Evolutionary conservation across 2,888 invertebrate genomes (phyloP), one percentile per base, ranked within the genome.

Genomic region (Drosophila tripunctata): DNA sequence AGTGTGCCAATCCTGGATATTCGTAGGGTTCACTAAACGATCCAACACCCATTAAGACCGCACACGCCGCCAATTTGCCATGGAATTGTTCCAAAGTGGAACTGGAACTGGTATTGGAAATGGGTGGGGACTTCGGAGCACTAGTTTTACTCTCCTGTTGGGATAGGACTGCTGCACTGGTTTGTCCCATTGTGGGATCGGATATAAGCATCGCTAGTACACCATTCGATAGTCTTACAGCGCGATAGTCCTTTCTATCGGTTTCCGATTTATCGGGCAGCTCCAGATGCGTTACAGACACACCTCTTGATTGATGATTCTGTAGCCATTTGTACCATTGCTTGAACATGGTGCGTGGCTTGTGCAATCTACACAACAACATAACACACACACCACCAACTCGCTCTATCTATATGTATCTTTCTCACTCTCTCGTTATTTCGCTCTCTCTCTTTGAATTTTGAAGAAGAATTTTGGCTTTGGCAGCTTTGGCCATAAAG

Each of bases 1-100:
- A 96, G 90, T 97, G 97, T 1, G 96, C 96, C 89, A 97, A 90
- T 0, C 97, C 97, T 78, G 95, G 96, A 55, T 96, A 94, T 95
- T 94, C 80, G 93, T 93, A 90, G 0, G 96, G 96, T 90, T 97
- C 96, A 86, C 95, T 95, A 91, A 96, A 96, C 80, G 93, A 93
- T 1, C 97, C 96, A n/a, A 95, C 96, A 14, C 94, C 94, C 5
- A 96, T 94, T 66, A 94, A 93, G 0, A 97, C 92, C 5, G 95
- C 94, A 81, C 96, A 95, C 0, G 96, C 96, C 7, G 96, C 95
- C 93, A 81, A 76, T 73, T 90, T 92, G 63, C 89, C 90, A 12
- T 87, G 87, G 33, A 89, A 91, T 43, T 55, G 55, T 27, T 77
- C 67, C 12, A 75, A 3, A 1, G 86, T 64, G 0, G 66, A 41